These are phyloP conservation scores for Betta splendens DNA, from an alignment of 2,797 vertebrate species.

Conservation along the genomic window DNA sequence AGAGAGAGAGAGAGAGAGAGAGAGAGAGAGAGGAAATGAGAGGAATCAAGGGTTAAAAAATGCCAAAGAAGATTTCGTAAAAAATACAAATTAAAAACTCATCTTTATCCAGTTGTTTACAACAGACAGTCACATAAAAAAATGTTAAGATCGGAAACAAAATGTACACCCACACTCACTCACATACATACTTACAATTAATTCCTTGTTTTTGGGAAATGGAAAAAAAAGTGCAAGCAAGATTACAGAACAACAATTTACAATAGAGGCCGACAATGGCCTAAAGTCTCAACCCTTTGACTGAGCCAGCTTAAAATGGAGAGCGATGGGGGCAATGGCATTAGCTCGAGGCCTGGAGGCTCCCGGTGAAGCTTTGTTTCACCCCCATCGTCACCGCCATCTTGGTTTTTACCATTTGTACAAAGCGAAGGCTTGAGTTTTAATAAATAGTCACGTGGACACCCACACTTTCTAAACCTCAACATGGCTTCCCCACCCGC, in stretches of 20 bases:
- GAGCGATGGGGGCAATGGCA: conserved; percentile 17
- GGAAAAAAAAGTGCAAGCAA: conserved; percentile 73
- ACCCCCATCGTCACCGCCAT: conserved; percentile 7
- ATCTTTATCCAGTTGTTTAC: conserved; percentile 69
- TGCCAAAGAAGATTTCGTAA: conserved; percentile 72
- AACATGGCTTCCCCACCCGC: conserved; percentile 50
- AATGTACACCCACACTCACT: conserved; percentile 49
- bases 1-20: conserved; percentile 5
- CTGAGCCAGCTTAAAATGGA: conserved; percentile 17
- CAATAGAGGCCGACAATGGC: conserved; percentile 60
- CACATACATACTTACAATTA: conserved; percentile 66
- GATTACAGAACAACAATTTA: conserved; percentile 78
- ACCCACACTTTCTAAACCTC: conserved; percentile 25
- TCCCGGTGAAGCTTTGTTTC: conserved; percentile 23
- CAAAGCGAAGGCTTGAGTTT: conserved; percentile 53
- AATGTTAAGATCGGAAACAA: conserved; percentile 53
- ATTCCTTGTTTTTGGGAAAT: conserved; percentile 63
- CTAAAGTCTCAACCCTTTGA: conserved; percentile 45
- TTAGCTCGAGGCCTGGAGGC: conserved; percentile 25
- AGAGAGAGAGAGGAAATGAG: not conserved
- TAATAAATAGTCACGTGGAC: conserved; percentile 36
- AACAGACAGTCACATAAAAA: conserved; percentile 71
- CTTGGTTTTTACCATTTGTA: conserved; percentile 53
- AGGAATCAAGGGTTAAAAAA: conserved; percentile 43
- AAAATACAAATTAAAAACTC: conserved; percentile 74